These are phyloP conservation scores for Dinomys branickii DNA, from an alignment of 2,113 vertebrate genomes.

Conservation along the genomic window DNA sequence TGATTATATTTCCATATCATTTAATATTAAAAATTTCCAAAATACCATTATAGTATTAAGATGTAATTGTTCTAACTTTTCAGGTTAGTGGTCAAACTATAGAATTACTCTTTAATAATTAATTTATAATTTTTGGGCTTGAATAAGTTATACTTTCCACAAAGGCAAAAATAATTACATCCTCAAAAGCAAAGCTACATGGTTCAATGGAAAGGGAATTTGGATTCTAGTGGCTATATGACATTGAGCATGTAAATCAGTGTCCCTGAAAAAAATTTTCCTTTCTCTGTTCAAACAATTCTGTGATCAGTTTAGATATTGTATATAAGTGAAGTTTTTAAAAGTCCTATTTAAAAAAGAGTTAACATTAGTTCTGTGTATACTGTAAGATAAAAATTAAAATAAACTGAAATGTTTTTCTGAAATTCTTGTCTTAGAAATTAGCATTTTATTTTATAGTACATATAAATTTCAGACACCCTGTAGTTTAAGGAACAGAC, in stretches of 20 bases:
- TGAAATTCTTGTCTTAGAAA: slow-evolving; percentile 25
- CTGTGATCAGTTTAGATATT: not conserved
- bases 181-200: slow-evolving; percentile 1
- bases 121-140: slow-evolving; percentile 37
- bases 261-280: not conserved
- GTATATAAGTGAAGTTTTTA: not conserved
- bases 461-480: slow-evolving; percentile 31
- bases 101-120: slow-evolving; percentile 41
- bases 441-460: slow-evolving; percentile 23
- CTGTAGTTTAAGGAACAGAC: slow-evolving; percentile 29
- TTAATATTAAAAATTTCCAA: slow-evolving; percentile 56
- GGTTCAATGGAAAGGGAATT: not conserved
- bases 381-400: slow-evolving; percentile 37
- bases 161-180: slow-evolving; percentile 30
- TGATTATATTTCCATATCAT: slow-evolving; percentile 18
- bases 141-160: slow-evolving; percentile 31
- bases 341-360: slow-evolving; percentile 29
- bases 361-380: not conserved
- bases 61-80: slow-evolving; percentile 30
- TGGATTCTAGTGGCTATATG: not conserved
- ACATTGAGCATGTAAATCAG: not conserved
- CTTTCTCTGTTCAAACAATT: slow-evolving; percentile 22
- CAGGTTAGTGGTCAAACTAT: slow-evolving; percentile 56
- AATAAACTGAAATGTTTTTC: slow-evolving; percentile 44
- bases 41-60: slow-evolving; percentile 57